A percentile compares a stretch with the other conserved stretches of the same genome.
Conservation (phyloP, 2,113 vertebrate species). For the Eptatretus burgeri region DNA sequence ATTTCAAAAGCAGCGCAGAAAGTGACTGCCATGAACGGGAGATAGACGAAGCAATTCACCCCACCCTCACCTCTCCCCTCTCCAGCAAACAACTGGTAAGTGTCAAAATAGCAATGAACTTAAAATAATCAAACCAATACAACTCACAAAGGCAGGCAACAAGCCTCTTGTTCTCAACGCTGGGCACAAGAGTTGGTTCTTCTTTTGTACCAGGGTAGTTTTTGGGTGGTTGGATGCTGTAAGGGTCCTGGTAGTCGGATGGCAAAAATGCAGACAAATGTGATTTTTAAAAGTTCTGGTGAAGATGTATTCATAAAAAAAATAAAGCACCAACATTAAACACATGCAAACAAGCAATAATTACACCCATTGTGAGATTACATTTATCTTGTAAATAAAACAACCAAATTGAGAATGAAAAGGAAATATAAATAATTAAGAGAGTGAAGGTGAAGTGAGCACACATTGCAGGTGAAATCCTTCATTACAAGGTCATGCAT, state of each 20-base stretch:
- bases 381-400: too few relatives aligned
- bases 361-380: too few relatives aligned
- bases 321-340: background rate
- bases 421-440: background rate
- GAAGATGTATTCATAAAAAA: slow-evolving; percentile 7
- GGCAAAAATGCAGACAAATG: too few relatives aligned
- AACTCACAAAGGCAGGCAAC: slow-evolving; percentile 59
- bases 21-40: too few relatives aligned
- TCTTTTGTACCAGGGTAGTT: slow-evolving; percentile 32
- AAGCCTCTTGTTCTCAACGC: slow-evolving; percentile 33
- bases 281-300: background rate
- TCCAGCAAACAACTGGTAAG: background rate
- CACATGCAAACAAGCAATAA: background rate
- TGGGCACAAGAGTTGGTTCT: slow-evolving; percentile 49
- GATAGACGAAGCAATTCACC: background rate
- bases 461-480: background rate
- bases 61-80: background rate
- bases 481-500: background rate
- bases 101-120: background rate
- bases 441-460: background rate
- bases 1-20: slow-evolving; percentile 3
- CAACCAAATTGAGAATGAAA: too few relatives aligned
- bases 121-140: background rate
- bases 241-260: slow-evolving; percentile 26
- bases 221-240: slow-evolving; percentile 30